Percentiles rank a stretch among this genome's conserved stretches.
These are phyloP conservation scores for Ochotona princeps DNA, from an alignment of 2,113 vertebrate genomes.

Conservation along the genomic window DNA sequence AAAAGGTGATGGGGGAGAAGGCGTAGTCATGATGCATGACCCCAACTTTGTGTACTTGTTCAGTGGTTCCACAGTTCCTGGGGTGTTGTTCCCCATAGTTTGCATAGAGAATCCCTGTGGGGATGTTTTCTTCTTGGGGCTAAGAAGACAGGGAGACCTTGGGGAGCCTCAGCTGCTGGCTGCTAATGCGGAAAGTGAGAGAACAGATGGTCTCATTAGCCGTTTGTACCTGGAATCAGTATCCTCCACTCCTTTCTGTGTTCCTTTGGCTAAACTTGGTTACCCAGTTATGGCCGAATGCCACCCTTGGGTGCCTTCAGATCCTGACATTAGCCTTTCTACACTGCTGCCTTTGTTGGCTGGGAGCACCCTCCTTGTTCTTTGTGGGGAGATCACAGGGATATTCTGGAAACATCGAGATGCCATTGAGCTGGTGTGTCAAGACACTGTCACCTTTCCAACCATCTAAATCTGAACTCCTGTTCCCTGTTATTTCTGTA, in stretches of 20 bases:
- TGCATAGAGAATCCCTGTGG: no score
- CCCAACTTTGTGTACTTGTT: not conserved
- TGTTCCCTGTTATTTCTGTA: not conserved
- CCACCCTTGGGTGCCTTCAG: not conserved
- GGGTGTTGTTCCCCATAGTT: not conserved
- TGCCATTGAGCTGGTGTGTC: not conserved
- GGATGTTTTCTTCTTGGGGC: not conserved
- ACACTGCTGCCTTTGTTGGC: not conserved
- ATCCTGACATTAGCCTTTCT: not conserved
- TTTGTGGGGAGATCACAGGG: not conserved
- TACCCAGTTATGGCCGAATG: not conserved
- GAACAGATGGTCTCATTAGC: accelerated
- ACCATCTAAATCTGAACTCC: not conserved
- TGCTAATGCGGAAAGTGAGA: not conserved
- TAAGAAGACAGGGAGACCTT: not conserved
- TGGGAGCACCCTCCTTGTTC: no score
- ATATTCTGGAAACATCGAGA: not conserved
- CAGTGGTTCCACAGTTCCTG: not conserved
- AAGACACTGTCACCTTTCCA: not conserved
- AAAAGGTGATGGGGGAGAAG: not conserved
- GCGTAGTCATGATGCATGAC: not conserved
- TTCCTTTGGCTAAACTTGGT: not conserved
- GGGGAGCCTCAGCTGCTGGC: not conserved
- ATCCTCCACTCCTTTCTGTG: not conserved
- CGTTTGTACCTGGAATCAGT: not conserved